Base-by-base conservation (phyloP, 2,113 vertebrate species). In the Atrichornis clamosus region DNA sequence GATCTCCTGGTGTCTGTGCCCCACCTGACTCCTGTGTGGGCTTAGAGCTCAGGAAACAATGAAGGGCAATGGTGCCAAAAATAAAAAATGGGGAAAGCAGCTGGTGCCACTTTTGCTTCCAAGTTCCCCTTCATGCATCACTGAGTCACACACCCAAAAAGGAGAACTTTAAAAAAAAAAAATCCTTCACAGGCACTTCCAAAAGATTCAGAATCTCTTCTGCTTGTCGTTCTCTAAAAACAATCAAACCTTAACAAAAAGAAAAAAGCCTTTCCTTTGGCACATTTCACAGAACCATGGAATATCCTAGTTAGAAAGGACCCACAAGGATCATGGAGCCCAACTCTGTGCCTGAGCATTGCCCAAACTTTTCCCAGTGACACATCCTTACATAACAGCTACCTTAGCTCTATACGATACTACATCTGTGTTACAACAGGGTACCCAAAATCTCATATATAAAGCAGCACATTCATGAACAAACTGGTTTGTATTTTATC, bases 81-180 rank as follows among this genome's bases (percentile, higher is more conserved):
- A 53, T 41, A 68, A 69, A 41, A 89, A 73, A 75, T 13, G 15
- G 39, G 35, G 60, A 84, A 93, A 86, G 56, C 76, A 95, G 72
- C 86, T 90, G 86, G 72, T 47, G 75, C 53, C 67, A 84, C 87
- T 95, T 94, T 78, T 75, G 79, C 75, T 92, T 93, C 64, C 85
- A 84, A 49, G 32, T 93, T 94, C 79, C 91, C 60, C n/a, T 74
- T 64, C 1, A 12, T 52, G 42, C 23, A 5, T n/a, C 76, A 90
- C 2, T 19, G 24, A 93, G 52, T 92, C 88, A 93, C 85, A 78
- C 0, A 32, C 11, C 19, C 28, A 46, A 94, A 94, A 93, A 87
- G 14, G 28, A 92, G 83, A 95, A 92, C 10, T 41, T 32, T 44
- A n/a, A n/a, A n/a, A 33, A 22, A 17, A 30, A 64, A 42, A 10